These are phyloP conservation scores for Lepus oiostolus DNA, from an alignment of 2,797 vertebrate genomes.

Conservation along the genomic window DNA sequence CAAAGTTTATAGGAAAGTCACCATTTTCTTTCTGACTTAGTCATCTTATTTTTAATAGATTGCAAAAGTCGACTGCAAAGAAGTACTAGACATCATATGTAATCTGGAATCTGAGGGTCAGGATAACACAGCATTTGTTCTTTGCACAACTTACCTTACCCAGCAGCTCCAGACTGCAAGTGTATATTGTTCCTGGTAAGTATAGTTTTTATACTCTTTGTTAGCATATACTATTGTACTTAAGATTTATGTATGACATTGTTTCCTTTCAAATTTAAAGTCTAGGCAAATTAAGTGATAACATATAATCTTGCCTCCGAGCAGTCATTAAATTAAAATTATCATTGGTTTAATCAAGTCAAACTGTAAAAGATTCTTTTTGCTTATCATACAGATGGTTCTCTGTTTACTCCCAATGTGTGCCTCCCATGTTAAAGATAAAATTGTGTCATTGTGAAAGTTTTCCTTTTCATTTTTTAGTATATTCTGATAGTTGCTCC, in stretches of 20 bases:
- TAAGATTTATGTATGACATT: slow-evolving; percentile 44
- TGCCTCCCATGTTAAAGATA: slow-evolving; percentile 43
- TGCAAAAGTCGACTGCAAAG: slow-evolving; percentile 97
- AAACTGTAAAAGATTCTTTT: neutral
- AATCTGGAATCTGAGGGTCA: slow-evolving; percentile 98
- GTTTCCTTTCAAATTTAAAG: slow-evolving; percentile 59
- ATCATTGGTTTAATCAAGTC: slow-evolving; percentile 40
- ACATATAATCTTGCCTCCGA: slow-evolving; percentile 56
- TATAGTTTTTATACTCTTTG: slow-evolving; percentile 76
- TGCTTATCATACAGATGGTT: neutral
- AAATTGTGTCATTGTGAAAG: neutral
- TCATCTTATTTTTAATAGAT: slow-evolving; percentile 91
- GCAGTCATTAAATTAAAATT: slow-evolving; percentile 52
- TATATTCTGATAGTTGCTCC: slow-evolving; percentile 47
- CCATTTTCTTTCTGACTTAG: slow-evolving; percentile 75
- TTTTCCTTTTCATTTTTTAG: slow-evolving; percentile 53
- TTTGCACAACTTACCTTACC: slow-evolving; percentile 98
- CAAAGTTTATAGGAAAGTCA: slow-evolving; percentile 68
- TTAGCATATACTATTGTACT: slow-evolving; percentile 45
- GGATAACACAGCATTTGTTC: slow-evolving; percentile 96
- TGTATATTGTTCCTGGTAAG: slow-evolving; percentile 97
- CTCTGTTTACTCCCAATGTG: neutral
- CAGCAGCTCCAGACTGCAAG: slow-evolving; percentile 98
- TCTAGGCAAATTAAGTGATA: slow-evolving; percentile 55
- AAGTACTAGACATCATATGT: slow-evolving; percentile 97